A percentile compares a stretch with the other conserved stretches of the same genome.
Conservation (phyloP, 2,113 vertebrate genomes). For the Delphinus delphis region DNA sequence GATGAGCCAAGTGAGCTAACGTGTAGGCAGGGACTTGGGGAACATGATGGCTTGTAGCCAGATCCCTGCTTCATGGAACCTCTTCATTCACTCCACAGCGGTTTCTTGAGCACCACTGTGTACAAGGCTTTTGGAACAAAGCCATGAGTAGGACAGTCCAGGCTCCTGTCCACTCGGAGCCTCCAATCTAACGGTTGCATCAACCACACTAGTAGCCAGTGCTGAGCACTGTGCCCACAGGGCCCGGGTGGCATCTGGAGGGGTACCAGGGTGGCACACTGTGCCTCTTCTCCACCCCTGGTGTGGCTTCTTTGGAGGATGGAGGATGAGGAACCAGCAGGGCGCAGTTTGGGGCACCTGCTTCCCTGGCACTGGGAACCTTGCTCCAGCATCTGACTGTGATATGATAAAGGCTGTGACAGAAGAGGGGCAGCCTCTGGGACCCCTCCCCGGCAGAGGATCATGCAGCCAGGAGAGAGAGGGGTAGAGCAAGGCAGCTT, state of each 20-base stretch:
- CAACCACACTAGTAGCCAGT: too few species aligned
- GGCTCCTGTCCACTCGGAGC: too few species aligned
- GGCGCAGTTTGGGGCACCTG: neutral
- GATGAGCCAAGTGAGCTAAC: neutral
- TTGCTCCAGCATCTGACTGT: neutral
- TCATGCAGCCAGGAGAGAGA: neutral
- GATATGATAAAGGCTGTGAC: conserved; percentile 32
- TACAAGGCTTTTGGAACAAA: neutral
- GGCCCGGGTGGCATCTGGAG: neutral
- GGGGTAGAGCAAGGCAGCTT: neutral
- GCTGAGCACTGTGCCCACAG: neutral
- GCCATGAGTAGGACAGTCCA: neutral
- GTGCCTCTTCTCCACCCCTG: neutral
- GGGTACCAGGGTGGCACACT: neutral
- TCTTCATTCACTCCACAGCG: neutral
- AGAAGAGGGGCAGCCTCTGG: neutral
- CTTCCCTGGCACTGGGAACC: neutral
- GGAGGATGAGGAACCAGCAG: neutral
- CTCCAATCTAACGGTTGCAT: neutral
- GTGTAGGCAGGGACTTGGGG: too few species aligned
- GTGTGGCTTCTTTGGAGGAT: neutral
- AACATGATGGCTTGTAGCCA: neutral
- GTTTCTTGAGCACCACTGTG: neutral
- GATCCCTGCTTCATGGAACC: neutral
- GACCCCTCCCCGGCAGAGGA: neutral